These are phyloP conservation scores for Nomada fabriciana DNA, from an alignment of 2,888 invertebrate species.

Conservation along the genomic window DNA sequence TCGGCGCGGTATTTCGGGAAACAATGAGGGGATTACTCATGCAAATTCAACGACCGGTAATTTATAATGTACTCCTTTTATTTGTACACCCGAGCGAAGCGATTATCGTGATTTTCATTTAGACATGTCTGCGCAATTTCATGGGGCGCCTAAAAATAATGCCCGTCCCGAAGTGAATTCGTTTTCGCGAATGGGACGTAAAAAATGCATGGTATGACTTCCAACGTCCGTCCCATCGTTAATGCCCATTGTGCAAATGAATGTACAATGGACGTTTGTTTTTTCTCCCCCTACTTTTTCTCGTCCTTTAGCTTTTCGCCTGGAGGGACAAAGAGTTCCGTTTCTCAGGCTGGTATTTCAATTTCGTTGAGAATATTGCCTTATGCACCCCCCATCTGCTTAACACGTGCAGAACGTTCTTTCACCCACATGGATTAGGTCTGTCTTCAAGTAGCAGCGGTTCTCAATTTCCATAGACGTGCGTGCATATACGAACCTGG, in stretches of 20 bases:
- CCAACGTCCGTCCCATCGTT: conserved; percentile 28
- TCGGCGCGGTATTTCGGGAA: background rate
- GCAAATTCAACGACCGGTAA: background rate
- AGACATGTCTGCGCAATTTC: too few relatives aligned
- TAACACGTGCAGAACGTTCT: conserved; percentile 60
- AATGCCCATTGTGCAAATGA: conserved; percentile 50
- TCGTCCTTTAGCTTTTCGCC: conserved; percentile 8
- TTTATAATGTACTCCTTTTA: background rate
- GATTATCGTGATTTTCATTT: background rate
- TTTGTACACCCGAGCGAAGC: background rate
- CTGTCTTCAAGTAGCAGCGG: conserved; percentile 54
- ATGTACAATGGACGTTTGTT: conserved; percentile 48
- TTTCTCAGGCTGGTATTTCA: conserved; percentile 63
- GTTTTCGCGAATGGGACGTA: conserved; percentile 24
- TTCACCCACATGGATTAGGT: conserved; percentile 52
- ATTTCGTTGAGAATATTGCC: conserved; percentile 65
- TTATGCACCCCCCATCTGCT: conserved; percentile 64
- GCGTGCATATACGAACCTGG: too few relatives aligned
- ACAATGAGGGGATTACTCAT: background rate
- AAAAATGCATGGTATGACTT: conserved; percentile 33
- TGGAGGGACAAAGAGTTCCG: conserved; percentile 56
- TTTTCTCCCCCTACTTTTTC: background rate
- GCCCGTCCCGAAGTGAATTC: conserved; percentile 17
- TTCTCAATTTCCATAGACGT: conserved; percentile 42
- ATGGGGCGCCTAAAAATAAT: background rate